Base-by-base conservation (phyloP, 2,113 vertebrate species). In the Zeus faber region DNA sequence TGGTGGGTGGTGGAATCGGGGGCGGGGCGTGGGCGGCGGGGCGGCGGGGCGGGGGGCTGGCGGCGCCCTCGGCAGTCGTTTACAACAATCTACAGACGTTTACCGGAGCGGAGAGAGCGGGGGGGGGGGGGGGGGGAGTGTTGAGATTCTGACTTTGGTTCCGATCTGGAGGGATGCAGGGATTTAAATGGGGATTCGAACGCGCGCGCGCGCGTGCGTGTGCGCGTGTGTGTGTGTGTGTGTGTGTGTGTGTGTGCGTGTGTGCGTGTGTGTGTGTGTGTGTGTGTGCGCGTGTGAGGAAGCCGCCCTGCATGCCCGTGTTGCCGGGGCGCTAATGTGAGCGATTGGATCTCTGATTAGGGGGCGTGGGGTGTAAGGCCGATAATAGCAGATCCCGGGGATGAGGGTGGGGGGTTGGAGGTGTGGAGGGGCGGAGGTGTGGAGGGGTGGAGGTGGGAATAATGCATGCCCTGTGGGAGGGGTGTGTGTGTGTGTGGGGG, bases 271-370 rank as follows among this genome's bases (percentile, higher is more conserved):
- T 23, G 41, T 44, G 0, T 23, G 35, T 53, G 54, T 59, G 40
- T 26, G 18, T 18, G 11, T 6, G 21, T 26, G 13, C 10, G 22
- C 41, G 43, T 41, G 60, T 66, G n/a, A n/a, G n/a, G n/a, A n/a
- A n/a, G n/a, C n/a, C n/a, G n/a, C n/a, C n/a, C n/a, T n/a, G 60
- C 35, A 24, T 5, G 33, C 23, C 52, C 29, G 35, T 21, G 43
- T 51, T 44, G 45, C 54, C 49, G 0, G 6, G 25, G 52, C 54
- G 16, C 63, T 77, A 71, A 78, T 72, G 71, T 43, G 46, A 58
- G 45, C 54, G 77, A 65, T 77, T 82, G 63, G 70, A 81, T 84
- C 80, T 79, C 80, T 83, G 80, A 86, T 88, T 87, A 85, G 21
- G 26, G 61, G 6, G 29, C 26, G 68, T 23, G n/a, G n/a, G n/a